Evolutionary conservation across 2,113 vertebrate genomes (phyloP).

Genomic region (Sphyrna mokarran): DNA sequence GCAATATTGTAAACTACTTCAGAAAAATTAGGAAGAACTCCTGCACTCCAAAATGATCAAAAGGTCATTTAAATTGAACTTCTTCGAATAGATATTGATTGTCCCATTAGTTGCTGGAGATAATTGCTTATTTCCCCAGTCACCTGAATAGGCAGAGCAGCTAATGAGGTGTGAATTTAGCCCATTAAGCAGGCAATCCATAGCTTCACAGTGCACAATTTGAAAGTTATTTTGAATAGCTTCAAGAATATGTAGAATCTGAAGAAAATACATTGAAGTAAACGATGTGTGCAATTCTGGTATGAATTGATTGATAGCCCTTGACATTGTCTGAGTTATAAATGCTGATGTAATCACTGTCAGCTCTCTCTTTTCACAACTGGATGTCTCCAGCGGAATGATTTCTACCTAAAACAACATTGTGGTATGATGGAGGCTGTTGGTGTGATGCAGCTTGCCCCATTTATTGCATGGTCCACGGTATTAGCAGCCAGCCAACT

Average conservation of each 20-base stretch:
- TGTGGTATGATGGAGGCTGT: not conserved
- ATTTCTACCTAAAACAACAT: not conserved
- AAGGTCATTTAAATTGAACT: not conserved
- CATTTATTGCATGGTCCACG: not conserved
- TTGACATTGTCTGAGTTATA: not conserved
- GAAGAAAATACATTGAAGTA: not conserved
- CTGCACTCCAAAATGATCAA: not conserved
- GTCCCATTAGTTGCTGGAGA: slow-evolving; percentile 1
- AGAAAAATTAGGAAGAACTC: not conserved
- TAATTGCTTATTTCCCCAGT: slow-evolving; percentile 19
- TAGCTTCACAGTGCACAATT: not conserved
- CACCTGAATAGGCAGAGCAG: not conserved
- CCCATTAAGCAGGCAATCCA: slow-evolving; percentile 4
- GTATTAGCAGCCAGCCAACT: not conserved
- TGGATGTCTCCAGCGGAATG: not conserved
- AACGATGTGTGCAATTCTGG: not conserved
- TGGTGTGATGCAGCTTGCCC: not conserved
- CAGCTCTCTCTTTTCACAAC: not conserved
- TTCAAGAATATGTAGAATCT: not conserved
- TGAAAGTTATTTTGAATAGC: not conserved
- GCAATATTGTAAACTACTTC: no score
- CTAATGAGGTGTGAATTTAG: slow-evolving; percentile 20
- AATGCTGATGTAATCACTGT: not conserved
- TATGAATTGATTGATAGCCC: not conserved
- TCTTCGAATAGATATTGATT: slow-evolving; percentile 3